These are phyloP conservation scores for Opisthograptis luteolata DNA, from an alignment of 2,888 invertebrate species.

Conservation along the genomic window DNA sequence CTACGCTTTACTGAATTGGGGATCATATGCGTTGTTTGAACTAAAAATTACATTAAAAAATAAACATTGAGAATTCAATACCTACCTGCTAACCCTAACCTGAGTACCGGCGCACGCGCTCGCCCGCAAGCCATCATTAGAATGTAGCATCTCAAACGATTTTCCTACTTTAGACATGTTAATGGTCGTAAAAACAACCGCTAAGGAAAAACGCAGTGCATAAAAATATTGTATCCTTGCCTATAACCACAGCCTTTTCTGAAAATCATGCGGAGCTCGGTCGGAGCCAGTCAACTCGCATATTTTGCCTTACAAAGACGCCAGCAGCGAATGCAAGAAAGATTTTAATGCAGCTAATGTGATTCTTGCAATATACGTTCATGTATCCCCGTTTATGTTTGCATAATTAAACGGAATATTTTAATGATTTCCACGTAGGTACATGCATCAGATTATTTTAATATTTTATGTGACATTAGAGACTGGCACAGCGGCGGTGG, in stretches of 20 bases:
- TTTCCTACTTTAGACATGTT: conserved; percentile 82
- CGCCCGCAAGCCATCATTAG: conserved; percentile 75
- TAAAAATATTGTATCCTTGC: conserved; percentile 83
- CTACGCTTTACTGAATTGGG: too few relatives aligned
- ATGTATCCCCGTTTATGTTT: conserved; percentile 56
- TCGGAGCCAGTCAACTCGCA: conserved; percentile 71
- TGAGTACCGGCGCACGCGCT: conserved; percentile 80
- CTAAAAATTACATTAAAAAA: too few relatives aligned
- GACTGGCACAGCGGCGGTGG: too few relatives aligned
- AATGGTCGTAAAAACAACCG: conserved; percentile 76
- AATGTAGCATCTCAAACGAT: conserved; percentile 80
- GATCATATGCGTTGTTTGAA: too few relatives aligned
- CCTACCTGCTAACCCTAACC: conserved; percentile 54
- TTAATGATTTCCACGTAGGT: conserved; percentile 29
- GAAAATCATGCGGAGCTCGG: conserved; percentile 82
- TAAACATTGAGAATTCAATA: conserved; percentile 1
- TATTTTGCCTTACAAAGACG: conserved; percentile 79
- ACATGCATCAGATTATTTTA: conserved; percentile 13
- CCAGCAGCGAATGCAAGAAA: conserved; percentile 78
- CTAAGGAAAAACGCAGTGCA: conserved; percentile 76
- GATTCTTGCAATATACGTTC: conserved; percentile 74
- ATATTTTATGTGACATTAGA: too few relatives aligned
- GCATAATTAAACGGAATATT: conserved; percentile 35
- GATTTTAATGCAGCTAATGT: conserved; percentile 80
- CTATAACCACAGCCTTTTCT: conserved; percentile 80